Base-by-base conservation (phyloP, 2,113 vertebrate species). In the Heptranchias perlo region DNA sequence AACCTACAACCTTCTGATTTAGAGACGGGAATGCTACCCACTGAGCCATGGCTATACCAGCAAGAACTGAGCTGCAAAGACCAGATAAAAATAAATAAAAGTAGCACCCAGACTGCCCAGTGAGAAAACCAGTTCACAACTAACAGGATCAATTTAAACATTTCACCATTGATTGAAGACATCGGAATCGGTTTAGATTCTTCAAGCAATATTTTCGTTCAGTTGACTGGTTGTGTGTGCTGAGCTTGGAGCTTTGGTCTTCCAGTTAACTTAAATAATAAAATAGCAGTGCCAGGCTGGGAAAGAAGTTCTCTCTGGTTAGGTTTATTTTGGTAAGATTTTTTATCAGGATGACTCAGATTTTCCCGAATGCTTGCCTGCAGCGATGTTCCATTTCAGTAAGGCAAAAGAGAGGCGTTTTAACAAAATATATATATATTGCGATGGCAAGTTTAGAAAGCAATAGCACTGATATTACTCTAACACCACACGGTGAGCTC, bases 281-380 rank as follows among this genome's bases (percentile, higher is more conserved):
- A 13, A 49, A 14, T 52, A 28, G 47, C 47, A 89, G 25, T 49
- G 86, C 47, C 86, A 58, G 44, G 49, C 86, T 35, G 44, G 25
- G 23, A 31, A 58, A 31, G 86, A 52, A 13, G 31, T 31, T 54
- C 28, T 89, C 28, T 54, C 47, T 49, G 86, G 49, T 87, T 54
- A 58, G 47, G 52, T 89, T 89, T 89, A 89, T 89, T 89, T 89
- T 89, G 52, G 49, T 89, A 89, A 89, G 86, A 28, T 54, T 89
- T 82, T 39, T 84, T 89, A 31, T 31, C 86, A 58, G 86, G 52
- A 35, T 89, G 86, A 89, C 86, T 89, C 86, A 89, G 86, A 54
- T 89, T 89, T 54, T 89, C 86, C 52, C 3, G 49, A 89, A 89
- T 54, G 82, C 21, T 86, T 86, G 82, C 44, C 44, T 86, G 28